Evolutionary conservation across 2,888 invertebrate genomes (phyloP).

Genomic region (Exocentrus adspersus): DNA sequence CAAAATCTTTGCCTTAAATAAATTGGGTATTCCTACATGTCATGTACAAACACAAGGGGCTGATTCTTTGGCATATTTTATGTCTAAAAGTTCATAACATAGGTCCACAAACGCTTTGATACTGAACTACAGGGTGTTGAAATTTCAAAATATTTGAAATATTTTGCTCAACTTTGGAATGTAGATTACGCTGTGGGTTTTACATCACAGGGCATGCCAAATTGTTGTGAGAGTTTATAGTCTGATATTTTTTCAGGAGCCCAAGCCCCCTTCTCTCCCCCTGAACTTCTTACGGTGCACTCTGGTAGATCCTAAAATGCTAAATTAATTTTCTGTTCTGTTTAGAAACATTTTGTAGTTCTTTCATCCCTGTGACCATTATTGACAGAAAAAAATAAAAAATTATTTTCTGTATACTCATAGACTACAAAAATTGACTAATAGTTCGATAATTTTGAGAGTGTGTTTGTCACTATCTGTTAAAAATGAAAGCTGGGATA

Average conservation of each 20-base stretch:
- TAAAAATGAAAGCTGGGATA: background rate
- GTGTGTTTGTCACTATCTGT: background rate
- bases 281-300: background rate
- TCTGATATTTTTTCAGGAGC: background rate
- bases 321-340: background rate
- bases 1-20: no score
- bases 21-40: no score
- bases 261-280: background rate
- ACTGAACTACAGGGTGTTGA: background rate
- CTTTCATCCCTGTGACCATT: background rate
- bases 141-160: background rate
- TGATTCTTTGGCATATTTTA: no score
- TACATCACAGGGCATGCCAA: background rate
- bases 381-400: background rate
- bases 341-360: background rate
- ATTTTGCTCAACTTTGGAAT: background rate
- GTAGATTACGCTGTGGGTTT: background rate
- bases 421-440: background rate
- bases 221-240: background rate
- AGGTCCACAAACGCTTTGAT: background rate
- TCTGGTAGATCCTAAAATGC: background rate
- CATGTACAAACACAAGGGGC: no score
- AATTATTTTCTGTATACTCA: background rate
- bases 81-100: no score
- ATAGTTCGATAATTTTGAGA: background rate